A percentile compares a stretch with the other conserved stretches of the same genome.
Evolutionary conservation across 1,140 invertebrate species (phyloP).

Genomic region (Tribolium madens): DNA sequence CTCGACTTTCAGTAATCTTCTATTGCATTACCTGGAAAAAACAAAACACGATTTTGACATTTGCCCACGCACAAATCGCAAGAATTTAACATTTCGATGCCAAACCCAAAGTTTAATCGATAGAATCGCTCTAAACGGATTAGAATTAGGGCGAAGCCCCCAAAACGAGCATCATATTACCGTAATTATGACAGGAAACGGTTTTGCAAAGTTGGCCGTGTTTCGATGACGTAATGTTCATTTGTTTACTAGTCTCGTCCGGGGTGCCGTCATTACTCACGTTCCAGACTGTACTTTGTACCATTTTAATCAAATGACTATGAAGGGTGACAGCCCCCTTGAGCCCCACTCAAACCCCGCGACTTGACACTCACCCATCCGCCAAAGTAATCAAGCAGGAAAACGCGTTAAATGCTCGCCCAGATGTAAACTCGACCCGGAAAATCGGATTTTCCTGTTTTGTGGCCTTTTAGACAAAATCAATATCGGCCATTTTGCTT

Average conservation of each 20-base stretch:
- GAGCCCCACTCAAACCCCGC: no score
- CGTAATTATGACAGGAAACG: no score
- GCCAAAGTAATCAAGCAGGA: no score
- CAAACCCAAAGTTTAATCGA: conserved; percentile 9
- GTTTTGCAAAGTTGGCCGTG: neutral
- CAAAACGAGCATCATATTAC: neutral
- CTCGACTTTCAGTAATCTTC: conserved; percentile 49
- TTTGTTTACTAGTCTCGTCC: no score
- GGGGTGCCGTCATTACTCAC: no score
- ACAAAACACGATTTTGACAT: conserved; percentile 46
- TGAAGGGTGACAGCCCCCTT: no score
- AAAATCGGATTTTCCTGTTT: conserved; percentile 16
- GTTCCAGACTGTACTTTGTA: no score
- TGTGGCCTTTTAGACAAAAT: conserved; percentile 53
- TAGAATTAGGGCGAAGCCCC: neutral
- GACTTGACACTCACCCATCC: no score
- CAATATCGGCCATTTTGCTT: conserved; percentile 62
- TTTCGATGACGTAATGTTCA: neutral
- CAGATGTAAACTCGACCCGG: neutral
- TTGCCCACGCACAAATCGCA: neutral
- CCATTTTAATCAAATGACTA: no score
- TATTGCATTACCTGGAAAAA: conserved; percentile 60
- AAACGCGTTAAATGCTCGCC: neutral
- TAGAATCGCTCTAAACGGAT: neutral
- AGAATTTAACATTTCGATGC: neutral